Conservation (phyloP, 2,113 vertebrate species). For the Leuciscus idus region DNA sequence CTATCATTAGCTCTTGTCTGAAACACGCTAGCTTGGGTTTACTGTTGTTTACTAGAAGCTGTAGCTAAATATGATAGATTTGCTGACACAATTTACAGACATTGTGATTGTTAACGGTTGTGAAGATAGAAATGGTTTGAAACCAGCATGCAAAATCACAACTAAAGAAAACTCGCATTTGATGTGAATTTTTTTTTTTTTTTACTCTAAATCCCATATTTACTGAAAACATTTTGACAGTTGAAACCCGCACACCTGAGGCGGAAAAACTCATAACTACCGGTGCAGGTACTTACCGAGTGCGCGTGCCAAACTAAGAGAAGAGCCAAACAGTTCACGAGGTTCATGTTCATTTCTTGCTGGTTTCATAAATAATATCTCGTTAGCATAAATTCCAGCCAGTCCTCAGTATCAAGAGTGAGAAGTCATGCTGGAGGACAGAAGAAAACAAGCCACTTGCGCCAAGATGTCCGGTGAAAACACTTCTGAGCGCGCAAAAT, state of each 20-base stretch:
- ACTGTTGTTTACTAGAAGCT: neutral
- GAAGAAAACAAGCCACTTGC: neutral
- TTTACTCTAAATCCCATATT: neutral
- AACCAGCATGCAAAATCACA: neutral
- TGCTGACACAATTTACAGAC: neutral
- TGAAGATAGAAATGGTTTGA: neutral
- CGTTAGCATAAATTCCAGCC: neutral
- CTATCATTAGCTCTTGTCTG: neutral
- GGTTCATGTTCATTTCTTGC: conserved; percentile 33
- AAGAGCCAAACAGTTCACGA: conserved; percentile 1
- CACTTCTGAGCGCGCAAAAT: conserved; percentile 9
- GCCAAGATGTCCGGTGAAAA: neutral
- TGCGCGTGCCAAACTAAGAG: conserved; percentile 31
- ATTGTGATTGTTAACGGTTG: neutral
- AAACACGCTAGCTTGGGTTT: neutral
- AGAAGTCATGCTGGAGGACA: neutral
- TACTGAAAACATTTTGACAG: neutral
- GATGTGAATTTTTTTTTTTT: neutral
- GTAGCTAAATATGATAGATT: neutral
- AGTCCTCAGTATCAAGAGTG: neutral
- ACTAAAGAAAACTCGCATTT: neutral
- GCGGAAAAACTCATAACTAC: neutral
- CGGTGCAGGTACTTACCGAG: conserved; percentile 38
- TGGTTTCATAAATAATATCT: neutral
- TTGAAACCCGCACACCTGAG: neutral